Conservation (phyloP, 2,113 vertebrate genomes). For the Piliocolobus tephrosceles region DNA sequence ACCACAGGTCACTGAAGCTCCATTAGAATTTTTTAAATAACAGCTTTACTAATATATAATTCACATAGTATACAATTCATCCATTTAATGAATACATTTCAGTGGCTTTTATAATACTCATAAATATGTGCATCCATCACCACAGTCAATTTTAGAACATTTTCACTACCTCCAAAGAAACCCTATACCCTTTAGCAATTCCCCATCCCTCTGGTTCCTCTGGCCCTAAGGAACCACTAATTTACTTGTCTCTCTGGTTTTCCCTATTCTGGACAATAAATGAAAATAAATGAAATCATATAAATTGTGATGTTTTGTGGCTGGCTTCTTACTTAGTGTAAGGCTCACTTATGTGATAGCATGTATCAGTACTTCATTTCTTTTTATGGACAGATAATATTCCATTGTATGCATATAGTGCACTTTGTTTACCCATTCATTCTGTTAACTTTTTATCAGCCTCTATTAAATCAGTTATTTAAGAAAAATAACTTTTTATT, state of each 20-base stretch:
- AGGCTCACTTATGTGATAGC: background rate
- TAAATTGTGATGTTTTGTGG: background rate
- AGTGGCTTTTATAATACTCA: background rate
- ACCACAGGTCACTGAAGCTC: background rate
- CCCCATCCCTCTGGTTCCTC: background rate
- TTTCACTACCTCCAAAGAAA: background rate
- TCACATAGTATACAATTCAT: background rate
- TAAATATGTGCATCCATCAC: background rate
- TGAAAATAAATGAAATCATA: background rate
- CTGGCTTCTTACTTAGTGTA: background rate
- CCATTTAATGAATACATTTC: background rate
- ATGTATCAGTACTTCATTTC: background rate
- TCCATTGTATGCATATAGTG: background rate
- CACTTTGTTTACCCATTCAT: background rate
- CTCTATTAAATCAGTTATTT: too few species aligned
- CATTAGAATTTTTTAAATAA: slow-evolving; percentile 1
- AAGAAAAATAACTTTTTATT: background rate
- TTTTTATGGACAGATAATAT: background rate
- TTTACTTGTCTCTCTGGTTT: background rate
- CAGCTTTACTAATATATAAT: slow-evolving; percentile 10
- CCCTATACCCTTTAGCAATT: background rate
- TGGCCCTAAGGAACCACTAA: background rate
- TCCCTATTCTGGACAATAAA: background rate
- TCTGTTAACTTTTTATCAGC: background rate
- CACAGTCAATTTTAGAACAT: slow-evolving; percentile 1